A percentile compares a stretch with the other conserved stretches of the same genome.
These are phyloP conservation scores for Saxidomus purpurata DNA, from an alignment of 1,140 invertebrate species.

Conservation along the genomic window DNA sequence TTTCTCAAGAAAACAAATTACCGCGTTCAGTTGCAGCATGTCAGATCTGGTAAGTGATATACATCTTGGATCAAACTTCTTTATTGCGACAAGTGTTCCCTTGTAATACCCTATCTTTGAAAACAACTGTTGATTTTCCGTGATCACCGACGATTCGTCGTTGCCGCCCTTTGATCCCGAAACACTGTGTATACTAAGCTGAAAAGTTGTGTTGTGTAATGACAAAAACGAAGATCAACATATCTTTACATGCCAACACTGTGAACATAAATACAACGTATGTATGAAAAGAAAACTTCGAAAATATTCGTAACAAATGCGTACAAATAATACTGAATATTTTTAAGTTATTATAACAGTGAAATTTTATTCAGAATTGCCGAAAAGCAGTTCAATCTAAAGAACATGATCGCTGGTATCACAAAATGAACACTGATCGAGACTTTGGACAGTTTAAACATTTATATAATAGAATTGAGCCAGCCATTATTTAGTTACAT, in stretches of 20 bases:
- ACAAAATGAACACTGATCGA: no score
- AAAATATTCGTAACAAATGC: no score
- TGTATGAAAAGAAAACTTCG: background rate
- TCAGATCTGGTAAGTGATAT: constrained; percentile 93
- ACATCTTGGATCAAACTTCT: constrained; percentile 90
- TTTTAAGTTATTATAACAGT: no score
- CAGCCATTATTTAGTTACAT: no score
- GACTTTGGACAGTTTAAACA: no score
- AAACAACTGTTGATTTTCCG: constrained; percentile 69
- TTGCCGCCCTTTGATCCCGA: background rate
- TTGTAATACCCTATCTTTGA: constrained; percentile 73
- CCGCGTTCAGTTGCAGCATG: constrained; percentile 95
- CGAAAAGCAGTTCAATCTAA: no score
- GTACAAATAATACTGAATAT: no score
- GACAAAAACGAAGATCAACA: background rate
- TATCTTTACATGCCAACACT: no score
- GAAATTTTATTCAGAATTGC: no score
- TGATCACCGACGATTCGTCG: background rate
- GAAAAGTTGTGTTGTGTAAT: no score
- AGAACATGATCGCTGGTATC: no score
- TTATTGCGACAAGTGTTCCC: constrained; percentile 89
- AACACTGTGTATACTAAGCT: constrained; percentile 45
- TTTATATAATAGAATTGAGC: no score
- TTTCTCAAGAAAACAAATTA: constrained; percentile 86
- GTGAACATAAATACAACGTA: background rate